Evolutionary conservation across 2,888 invertebrate genomes (phyloP).

Genomic region (Lochmaea capreae): DNA sequence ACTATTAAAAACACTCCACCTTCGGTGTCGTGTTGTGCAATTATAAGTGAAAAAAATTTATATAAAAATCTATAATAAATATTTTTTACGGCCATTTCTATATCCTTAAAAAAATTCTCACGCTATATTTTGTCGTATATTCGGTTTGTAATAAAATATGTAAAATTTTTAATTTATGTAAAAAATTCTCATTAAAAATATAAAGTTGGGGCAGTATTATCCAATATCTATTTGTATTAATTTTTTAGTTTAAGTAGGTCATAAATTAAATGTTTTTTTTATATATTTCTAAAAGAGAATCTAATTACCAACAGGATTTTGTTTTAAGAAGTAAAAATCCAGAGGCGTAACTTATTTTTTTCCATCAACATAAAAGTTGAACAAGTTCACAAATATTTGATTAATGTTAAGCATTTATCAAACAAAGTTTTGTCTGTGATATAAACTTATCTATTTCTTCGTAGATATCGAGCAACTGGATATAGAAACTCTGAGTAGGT

Average conservation of each 20-base stretch:
- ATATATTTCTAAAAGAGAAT: not conserved
- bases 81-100: no score
- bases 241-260: not conserved
- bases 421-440: no score
- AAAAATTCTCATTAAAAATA: constrained; percentile 10
- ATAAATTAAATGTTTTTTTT: constrained; percentile 7
- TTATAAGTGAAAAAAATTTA: no score
- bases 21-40: no score
- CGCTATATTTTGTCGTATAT: not conserved
- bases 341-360: not conserved
- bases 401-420: no score
- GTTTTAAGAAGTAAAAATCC: constrained; percentile 3
- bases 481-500: no score
- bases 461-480: no score
- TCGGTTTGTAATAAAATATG: not conserved
- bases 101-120: not conserved
- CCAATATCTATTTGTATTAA: constrained; percentile 11
- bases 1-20: no score
- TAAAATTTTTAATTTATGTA: not conserved
- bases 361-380: not conserved
- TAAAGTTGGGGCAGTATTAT: not conserved
- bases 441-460: no score
- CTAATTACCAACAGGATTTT: constrained; percentile 27
- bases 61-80: no score
- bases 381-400: no score